These are phyloP conservation scores for Actinopyga echinites DNA, from an alignment of 53 echinoderm and acorn worm genomes.

Conservation along the genomic window DNA sequence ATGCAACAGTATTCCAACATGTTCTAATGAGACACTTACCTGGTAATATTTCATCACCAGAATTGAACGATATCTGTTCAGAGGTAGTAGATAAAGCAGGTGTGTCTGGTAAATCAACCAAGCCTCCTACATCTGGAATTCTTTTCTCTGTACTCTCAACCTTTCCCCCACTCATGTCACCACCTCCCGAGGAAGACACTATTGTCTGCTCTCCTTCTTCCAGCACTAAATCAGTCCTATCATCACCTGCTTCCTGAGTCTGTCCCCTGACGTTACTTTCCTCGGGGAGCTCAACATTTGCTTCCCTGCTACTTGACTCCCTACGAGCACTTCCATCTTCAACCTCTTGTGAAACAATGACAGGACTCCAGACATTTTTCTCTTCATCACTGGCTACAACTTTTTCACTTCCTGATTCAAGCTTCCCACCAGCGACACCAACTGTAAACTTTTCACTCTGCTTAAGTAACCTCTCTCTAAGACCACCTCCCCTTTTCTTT, in stretches of 20 bases:
- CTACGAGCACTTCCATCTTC: not conserved
- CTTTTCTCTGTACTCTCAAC: too few species aligned
- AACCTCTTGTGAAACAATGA: not conserved
- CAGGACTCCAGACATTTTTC: not conserved
- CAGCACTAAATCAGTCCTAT: not conserved
- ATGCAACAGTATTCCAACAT: too few species aligned
- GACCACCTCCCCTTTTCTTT: not conserved
- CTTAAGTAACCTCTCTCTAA: slow-evolving; percentile 4
- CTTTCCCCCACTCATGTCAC: too few species aligned
- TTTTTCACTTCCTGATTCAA: not conserved
- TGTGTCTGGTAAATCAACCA: too few species aligned
- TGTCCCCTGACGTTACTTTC: too few species aligned
- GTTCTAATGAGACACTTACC: not conserved
- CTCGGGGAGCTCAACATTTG: too few species aligned
- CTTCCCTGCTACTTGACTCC: too few species aligned
- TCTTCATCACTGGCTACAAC: too few species aligned
- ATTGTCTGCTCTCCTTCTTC: not conserved
- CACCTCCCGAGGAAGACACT: not conserved
- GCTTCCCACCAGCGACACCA: not conserved
- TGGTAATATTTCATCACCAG: not conserved
- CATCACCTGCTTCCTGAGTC: too few species aligned
- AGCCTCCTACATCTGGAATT: too few species aligned
- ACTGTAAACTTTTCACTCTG: slow-evolving; percentile 22
- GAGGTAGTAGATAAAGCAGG: not conserved
- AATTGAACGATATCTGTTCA: not conserved